Conservation (phyloP, 2,888 invertebrate species). For the Eupithecia inturbata region DNA sequence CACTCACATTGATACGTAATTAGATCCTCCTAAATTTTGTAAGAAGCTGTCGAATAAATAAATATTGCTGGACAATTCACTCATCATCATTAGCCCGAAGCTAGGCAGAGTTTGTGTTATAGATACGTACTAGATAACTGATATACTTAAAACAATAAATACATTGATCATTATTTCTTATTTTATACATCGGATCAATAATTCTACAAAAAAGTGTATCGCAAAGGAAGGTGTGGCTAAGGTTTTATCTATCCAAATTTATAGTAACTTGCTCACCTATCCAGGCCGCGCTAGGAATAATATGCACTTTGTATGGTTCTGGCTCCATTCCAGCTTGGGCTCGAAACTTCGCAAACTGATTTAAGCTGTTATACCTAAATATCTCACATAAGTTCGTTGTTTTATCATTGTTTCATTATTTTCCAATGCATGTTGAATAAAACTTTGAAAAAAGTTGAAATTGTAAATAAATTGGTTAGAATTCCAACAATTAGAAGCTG, state of each 20-base stretch:
- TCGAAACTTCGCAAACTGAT: conserved; percentile 31
- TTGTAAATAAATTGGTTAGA: neutral
- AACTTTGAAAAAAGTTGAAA: neutral
- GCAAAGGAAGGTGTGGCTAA: conserved; percentile 1
- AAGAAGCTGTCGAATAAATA: neutral
- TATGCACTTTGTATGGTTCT: conserved; percentile 32
- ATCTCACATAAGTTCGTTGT: conserved; percentile 14
- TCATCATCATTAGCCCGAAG: too few relatives aligned
- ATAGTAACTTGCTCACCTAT: conserved; percentile 32
- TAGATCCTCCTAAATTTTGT: neutral
- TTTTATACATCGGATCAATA: neutral
- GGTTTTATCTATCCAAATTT: conserved; percentile 26
- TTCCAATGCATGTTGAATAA: neutral
- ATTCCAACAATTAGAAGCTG: neutral
- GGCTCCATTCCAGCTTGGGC: conserved; percentile 30
- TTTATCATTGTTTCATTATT: neutral
- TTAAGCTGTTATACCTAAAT: conserved; percentile 20
- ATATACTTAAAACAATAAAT: too few relatives aligned
- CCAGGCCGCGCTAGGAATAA: conserved; percentile 30
- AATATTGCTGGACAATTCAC: neutral
- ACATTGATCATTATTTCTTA: neutral
- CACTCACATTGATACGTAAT: too few relatives aligned
- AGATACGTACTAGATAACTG: too few relatives aligned
- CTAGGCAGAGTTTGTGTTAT: too few relatives aligned
- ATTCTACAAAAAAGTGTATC: neutral